These are phyloP conservation scores for Octodon degus DNA, from an alignment of 2,113 vertebrate genomes.

Conservation along the genomic window DNA sequence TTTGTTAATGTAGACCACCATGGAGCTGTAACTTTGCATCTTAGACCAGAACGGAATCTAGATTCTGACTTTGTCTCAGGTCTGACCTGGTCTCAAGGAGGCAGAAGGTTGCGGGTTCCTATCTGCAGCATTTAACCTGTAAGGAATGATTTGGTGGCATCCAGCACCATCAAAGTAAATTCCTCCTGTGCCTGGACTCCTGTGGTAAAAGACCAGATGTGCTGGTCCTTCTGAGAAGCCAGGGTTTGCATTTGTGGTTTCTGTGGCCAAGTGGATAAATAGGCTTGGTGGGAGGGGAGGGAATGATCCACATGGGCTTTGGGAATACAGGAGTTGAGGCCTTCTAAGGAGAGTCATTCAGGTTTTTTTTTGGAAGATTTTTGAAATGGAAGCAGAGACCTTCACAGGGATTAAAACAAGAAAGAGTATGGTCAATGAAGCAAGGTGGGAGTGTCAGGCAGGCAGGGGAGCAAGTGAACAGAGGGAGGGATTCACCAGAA, in stretches of 20 bases:
- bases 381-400: background rate
- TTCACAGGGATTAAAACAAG: background rate
- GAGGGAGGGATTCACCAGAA: background rate
- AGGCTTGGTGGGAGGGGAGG: background rate
- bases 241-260: background rate
- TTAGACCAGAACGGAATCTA: background rate
- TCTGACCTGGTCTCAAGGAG: conserved; percentile 21
- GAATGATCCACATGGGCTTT: background rate
- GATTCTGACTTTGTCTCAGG: conserved; percentile 31
- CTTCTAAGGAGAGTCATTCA: background rate
- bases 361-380: background rate
- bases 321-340: background rate
- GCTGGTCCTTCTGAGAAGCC: background rate
- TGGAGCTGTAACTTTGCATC: background rate
- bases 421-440: background rate
- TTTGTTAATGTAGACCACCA: background rate
- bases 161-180: background rate
- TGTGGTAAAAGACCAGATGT: background rate
- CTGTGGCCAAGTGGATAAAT: background rate
- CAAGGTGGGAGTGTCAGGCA: background rate
- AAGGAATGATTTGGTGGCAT: background rate
- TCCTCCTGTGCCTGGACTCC: background rate
- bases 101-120: background rate
- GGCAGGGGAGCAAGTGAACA: no score
- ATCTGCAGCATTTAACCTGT: background rate